Percentiles rank a stretch among this genome's conserved stretches.
Evolutionary conservation across 2,113 vertebrate genomes (phyloP).

Genomic region (Tauraco erythrolophus): DNA sequence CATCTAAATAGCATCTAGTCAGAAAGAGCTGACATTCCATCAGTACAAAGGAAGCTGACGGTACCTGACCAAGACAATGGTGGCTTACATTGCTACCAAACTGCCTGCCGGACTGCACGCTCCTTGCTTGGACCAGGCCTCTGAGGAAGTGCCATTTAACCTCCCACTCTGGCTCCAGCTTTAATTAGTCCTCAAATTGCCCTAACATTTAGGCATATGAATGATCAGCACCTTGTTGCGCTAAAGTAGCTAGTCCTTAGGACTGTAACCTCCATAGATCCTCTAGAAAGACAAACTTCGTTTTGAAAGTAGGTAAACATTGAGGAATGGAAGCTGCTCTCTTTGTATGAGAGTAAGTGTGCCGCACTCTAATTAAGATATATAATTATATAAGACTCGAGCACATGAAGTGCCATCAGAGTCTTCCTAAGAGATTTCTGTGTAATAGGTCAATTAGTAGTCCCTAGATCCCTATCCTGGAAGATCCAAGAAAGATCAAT

Average conservation of each 20-base stretch:
- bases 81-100: not conserved
- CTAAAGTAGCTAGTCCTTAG: not conserved
- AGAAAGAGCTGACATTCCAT: not conserved
- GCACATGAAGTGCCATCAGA: not conserved
- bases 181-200: not conserved
- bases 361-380: constrained; percentile 2
- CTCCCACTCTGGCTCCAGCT: rapidly evolving
- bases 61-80: rapidly evolving
- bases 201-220: not conserved
- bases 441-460: not conserved
- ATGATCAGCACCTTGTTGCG: not conserved
- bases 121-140: not conserved
- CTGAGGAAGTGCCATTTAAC: not conserved
- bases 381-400: not conserved
- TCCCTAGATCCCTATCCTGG: constrained; percentile 9
- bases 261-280: not conserved
- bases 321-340: not conserved
- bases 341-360: not conserved
- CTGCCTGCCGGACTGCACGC: not conserved
- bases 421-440: constrained; percentile 21
- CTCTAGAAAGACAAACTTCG: not conserved
- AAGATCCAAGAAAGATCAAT: constrained; percentile 39
- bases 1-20: not conserved
- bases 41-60: not conserved
- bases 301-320: constrained; percentile 1